Percentiles rank a stretch among this genome's conserved stretches.
Conservation (phyloP, 2,113 vertebrate genomes). For the Riparia riparia region DNA sequence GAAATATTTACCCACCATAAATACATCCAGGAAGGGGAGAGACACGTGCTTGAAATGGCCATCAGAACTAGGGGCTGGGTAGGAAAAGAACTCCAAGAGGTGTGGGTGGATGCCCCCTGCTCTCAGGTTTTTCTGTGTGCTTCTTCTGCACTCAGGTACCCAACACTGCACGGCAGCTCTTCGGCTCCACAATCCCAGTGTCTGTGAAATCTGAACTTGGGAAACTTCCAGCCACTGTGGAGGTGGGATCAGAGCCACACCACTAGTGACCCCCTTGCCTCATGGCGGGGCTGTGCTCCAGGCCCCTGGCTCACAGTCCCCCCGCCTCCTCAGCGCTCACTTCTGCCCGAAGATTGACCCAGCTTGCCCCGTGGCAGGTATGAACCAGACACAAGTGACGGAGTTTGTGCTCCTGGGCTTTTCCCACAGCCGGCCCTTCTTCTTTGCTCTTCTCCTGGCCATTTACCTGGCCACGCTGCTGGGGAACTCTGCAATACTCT, state of each 20-base stretch:
- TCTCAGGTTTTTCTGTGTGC: background rate
- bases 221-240: fast-evolving
- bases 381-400: background rate
- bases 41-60: background rate
- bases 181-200: background rate
- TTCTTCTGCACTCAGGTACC: background rate
- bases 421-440: background rate
- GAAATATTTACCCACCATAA: background rate
- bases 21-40: background rate
- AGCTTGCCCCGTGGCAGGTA: background rate
- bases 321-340: background rate
- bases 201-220: background rate
- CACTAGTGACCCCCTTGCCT: background rate
- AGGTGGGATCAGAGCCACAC: background rate
- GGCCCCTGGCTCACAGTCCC: background rate
- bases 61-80: background rate
- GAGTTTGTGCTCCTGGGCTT: constrained; percentile 35
- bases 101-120: too few relatives aligned
- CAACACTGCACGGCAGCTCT: background rate
- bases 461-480: background rate
- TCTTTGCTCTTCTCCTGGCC: constrained; percentile 13
- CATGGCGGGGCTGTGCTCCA: fast-evolving
- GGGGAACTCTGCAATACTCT: background rate
- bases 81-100: background rate
- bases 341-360: background rate